A percentile compares a stretch with the other conserved stretches of the same genome.
Evolutionary conservation across 1,140 invertebrate genomes (phyloP).

Genomic region (Battus philenor): DNA sequence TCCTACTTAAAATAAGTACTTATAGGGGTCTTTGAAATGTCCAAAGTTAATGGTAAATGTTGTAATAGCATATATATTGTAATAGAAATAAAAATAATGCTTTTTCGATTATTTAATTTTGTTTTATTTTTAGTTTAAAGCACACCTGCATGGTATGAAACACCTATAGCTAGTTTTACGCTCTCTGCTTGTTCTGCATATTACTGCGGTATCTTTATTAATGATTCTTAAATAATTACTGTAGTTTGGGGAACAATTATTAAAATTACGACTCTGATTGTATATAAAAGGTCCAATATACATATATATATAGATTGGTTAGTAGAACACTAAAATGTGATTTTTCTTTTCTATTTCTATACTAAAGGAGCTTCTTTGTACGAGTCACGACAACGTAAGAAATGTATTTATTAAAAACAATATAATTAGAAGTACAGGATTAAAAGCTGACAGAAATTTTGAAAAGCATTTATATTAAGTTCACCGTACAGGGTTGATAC

Average conservation of each 20-base stretch:
- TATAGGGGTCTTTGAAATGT: conserved; percentile 48
- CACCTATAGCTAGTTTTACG: conserved; percentile 35
- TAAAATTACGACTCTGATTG: too few relatives aligned
- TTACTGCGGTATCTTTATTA: too few relatives aligned
- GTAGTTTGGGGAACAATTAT: too few relatives aligned
- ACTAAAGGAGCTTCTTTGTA: conserved; percentile 46
- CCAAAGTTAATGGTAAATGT: conserved; percentile 55
- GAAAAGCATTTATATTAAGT: too few relatives aligned
- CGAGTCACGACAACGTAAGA: conserved; percentile 50
- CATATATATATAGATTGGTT: conserved; percentile 18
- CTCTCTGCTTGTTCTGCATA: conserved; percentile 24
- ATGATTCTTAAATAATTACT: too few relatives aligned
- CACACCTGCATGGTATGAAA: conserved; percentile 54
- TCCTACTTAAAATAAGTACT: conserved; percentile 69
- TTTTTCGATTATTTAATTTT: conserved; percentile 62
- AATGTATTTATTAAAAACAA: conserved; percentile 31
- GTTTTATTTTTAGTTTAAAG: conserved; percentile 65
- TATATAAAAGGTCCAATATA: conserved; percentile 69
- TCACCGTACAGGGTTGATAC: too few relatives aligned
- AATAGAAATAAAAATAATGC: conserved; percentile 59
- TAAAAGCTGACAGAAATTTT: too few relatives aligned
- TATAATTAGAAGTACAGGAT: too few relatives aligned
- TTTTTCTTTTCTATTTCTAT: conserved; percentile 26
- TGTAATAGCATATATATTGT: conserved; percentile 43
- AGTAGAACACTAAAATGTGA: conserved; percentile 21